These are phyloP conservation scores for Cacatua alba DNA, from an alignment of 2,113 vertebrate species.

Conservation along the genomic window DNA sequence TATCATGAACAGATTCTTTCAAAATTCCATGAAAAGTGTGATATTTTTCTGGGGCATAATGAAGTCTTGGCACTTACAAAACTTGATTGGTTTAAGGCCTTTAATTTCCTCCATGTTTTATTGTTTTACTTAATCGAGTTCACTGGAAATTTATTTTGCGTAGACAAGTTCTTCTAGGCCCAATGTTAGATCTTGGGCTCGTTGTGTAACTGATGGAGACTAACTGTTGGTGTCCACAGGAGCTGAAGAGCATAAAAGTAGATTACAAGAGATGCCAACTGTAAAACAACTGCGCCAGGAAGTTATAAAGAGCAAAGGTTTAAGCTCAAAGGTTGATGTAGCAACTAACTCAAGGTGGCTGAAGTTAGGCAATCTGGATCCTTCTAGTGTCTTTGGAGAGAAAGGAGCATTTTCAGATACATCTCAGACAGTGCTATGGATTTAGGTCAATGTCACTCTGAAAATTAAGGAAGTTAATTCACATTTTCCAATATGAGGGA, in stretches of 20 bases:
- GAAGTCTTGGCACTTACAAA: neutral
- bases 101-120: neutral
- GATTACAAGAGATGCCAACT: neutral
- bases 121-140: neutral
- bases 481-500: neutral
- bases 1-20: constrained; percentile 40
- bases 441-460: neutral
- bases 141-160: neutral
- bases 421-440: neutral
- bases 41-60: constrained; percentile 26
- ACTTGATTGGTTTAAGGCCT: constrained; percentile 2
- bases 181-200: rapidly evolving
- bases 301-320: neutral
- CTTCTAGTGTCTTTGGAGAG: neutral
- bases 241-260: neutral
- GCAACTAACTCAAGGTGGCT: neutral
- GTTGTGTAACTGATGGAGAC: neutral
- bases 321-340: neutral
- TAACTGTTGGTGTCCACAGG: neutral
- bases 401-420: neutral
- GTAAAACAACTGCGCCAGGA: neutral
- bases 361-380: neutral
- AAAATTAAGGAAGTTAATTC: neutral
- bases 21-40: constrained; percentile 10
- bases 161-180: neutral